Evolutionary conservation across 2,888 invertebrate species (phyloP), one percentile per base, ranked within the genome.

Genomic region (Balanococcus diminutus): DNA sequence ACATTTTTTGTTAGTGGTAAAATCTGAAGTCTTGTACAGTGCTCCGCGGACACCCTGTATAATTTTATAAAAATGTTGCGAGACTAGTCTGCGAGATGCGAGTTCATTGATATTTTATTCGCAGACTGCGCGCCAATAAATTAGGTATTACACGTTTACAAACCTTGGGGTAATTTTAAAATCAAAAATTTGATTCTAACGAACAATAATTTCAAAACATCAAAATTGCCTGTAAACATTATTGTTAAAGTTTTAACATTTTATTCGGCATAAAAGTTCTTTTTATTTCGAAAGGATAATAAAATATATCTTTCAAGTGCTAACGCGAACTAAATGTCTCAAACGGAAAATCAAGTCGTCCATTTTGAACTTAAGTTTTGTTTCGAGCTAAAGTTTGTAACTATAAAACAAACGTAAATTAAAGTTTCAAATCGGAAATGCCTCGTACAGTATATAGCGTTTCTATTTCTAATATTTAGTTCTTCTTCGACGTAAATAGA

Each of bases 331-430:
- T 85, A 85, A 85, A 75, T 85, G 85, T 85, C 85, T 85, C 75
- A 75, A 85, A 85, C 75, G 85, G 85, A 85, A 85, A 85, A 85
- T 85, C 85, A 75, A 85, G 85, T 85, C 85, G 85, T 85, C 79
- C 46, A 85, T 85, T 85, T 85, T 75, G 72, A 85, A 85, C 85
- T 85, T 85, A 72, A 32, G 28, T 84, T 84, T 84, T 67, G 72
- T 84, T 84, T 61, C 83, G 31, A 32, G 56, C 32, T 36, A 85
- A 85, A 85, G 79, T 85, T 85, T 42, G 42, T 46, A 85, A 39
- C 85, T 85, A 85, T 85, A 79, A 85, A 85, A 85, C 85, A 85
- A 85, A 85, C 85, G 79, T 85, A 85, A 85, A 85, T 85, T 85
- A 85, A 72, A 85, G 85, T 72, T 85, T 79, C 75, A 85, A 85